Evolutionary conservation across 2,113 vertebrate species (phyloP), one percentile per base, ranked within the genome.

Genomic region (Chaetorhynchus papuensis): DNA sequence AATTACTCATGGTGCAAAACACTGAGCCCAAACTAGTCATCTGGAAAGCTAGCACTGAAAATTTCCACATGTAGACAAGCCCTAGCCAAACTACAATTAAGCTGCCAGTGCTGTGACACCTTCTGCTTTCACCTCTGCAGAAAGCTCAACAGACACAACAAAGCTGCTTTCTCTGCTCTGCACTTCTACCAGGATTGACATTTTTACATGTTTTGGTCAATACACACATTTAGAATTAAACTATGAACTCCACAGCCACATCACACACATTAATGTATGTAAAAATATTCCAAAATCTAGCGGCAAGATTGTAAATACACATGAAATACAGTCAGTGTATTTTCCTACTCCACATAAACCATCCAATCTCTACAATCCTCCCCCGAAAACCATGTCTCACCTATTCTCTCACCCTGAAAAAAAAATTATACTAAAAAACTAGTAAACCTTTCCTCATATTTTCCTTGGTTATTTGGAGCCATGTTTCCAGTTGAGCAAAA

Each of bases 281-380:
- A 81, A 96, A 96, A 94, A 89, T 90, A 93, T 94, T 94, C 76
- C 37, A 68, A 94, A 92, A 78, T 60, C 65, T 66, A 78, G 71
- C 0, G 0, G 49, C 64, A 87, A 78, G 92, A 56, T 89, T 84
- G 92, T 83, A 90, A 96, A 96, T 52, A 81, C 44, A 39, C 57
- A 53, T 66, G 49, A 93, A 96, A 88, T 88, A 75, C 41, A 89
- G 82, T 47, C 75, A 77, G 54, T 60, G 37, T 60, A 57, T 90
- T 93, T 88, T 76, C 56, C 52, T 87, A 24, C 50, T 83, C 39
- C 49, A 76, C 69, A 68, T 89, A 78, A 93, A 93, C 49, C 69
- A 65, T 71, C 56, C 72, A 60, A 13, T 86, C 71, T 59, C 44
- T 39, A 27, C 69, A 89, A 15, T 84, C n/a, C 60, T 92, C 45